Percentiles rank a stretch among this genome's conserved stretches.
These are phyloP conservation scores for Saturnia japonica DNA, from an alignment of 2,888 invertebrate species.

Conservation along the genomic window DNA sequence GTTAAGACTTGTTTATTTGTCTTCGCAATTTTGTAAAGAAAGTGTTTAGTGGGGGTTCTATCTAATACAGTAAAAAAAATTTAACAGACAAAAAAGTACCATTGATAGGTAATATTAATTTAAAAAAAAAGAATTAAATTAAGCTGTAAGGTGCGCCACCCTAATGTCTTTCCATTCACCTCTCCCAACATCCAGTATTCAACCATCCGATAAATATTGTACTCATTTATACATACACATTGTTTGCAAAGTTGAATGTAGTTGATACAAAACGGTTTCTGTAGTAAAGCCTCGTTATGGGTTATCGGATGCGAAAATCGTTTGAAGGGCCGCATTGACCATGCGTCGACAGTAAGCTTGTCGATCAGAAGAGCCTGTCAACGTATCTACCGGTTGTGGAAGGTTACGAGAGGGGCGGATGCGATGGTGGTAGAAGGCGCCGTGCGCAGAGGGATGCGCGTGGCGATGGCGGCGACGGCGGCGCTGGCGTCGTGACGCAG, in stretches of 20 bases:
- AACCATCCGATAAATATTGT: not conserved
- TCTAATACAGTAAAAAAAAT: too few species aligned
- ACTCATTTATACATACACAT: not conserved
- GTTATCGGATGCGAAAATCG: slow-evolving; percentile 11
- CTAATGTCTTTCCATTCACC: not conserved
- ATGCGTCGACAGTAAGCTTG: slow-evolving; percentile 48
- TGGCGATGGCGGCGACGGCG: slow-evolving; percentile 61
- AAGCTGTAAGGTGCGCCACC: not conserved
- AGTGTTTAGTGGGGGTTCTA: too few species aligned
- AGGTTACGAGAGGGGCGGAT: slow-evolving; percentile 72
- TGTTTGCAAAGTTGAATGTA: slow-evolving; percentile 9
- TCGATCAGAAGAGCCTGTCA: slow-evolving; percentile 66
- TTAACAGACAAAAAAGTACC: too few species aligned
- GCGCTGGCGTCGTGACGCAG: slow-evolving; percentile 84
- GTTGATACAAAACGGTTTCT: slow-evolving; percentile 1
- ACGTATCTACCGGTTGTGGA: slow-evolving; percentile 65
- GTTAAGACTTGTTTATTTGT: too few species aligned
- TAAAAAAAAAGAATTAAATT: too few species aligned
- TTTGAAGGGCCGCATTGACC: slow-evolving; percentile 16
- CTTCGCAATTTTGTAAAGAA: too few species aligned
- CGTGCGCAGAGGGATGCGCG: slow-evolving; percentile 74
- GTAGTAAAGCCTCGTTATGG: slow-evolving; percentile 11
- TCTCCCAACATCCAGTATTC: not conserved
- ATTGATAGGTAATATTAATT: too few species aligned
- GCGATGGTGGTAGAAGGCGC: slow-evolving; percentile 60